Evolutionary conservation across 2,888 invertebrate species (phyloP).

Genomic region (Thecocarcelia acutangulata): DNA sequence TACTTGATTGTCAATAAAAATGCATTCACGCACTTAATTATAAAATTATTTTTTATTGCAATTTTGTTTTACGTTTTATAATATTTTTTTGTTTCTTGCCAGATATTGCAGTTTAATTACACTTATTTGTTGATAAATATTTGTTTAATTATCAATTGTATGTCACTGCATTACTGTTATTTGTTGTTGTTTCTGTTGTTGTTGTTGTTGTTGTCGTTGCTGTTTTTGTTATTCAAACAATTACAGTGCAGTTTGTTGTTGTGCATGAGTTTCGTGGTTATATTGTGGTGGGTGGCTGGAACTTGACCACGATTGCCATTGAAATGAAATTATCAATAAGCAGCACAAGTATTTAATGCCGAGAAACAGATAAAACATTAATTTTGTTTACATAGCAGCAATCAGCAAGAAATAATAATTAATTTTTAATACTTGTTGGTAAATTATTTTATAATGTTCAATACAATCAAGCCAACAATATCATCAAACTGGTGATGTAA

Average conservation of each 20-base stretch:
- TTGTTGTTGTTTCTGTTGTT: not conserved
- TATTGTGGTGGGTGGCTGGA: constrained; percentile 25
- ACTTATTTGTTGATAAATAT: constrained; percentile 76
- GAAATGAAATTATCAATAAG: constrained; percentile 51
- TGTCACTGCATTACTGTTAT: constrained; percentile 57
- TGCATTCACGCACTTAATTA: constrained; percentile 73
- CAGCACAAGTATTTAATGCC: constrained; percentile 4
- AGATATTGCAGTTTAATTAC: constrained; percentile 79
- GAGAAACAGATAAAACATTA: constrained; percentile 7
- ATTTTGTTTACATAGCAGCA: constrained; percentile 4
- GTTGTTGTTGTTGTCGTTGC: constrained; percentile 15
- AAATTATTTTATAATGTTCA: not conserved
- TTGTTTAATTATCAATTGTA: constrained; percentile 65
- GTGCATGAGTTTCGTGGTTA: constrained; percentile 47
- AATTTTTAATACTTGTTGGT: constrained; percentile 28
- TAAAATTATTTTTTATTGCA: constrained; percentile 72
- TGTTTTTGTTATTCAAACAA: constrained; percentile 25
- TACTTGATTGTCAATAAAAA: constrained; percentile 62
- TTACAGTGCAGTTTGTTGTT: constrained; percentile 19
- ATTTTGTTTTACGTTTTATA: constrained; percentile 47
- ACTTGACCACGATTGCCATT: constrained; percentile 52
- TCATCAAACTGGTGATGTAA: too few species aligned
- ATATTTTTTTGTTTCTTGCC: constrained; percentile 37
- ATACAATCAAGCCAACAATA: not conserved
- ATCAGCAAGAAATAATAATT: constrained; percentile 42